Base-by-base conservation (phyloP, 2,113 vertebrate genomes). In the Callaeas wilsoni region DNA sequence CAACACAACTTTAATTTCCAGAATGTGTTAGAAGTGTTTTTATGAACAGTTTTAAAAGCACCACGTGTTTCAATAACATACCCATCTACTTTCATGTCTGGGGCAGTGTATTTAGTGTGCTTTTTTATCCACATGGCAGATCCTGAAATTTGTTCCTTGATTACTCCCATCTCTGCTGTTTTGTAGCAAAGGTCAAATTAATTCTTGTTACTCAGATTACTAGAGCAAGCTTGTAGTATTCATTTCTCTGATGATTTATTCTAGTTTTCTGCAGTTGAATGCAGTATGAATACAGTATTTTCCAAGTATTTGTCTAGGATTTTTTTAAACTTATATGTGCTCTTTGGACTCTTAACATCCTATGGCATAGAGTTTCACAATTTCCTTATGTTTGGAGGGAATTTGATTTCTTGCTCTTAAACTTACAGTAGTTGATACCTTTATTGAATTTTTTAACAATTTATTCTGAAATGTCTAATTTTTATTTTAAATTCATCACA, bases 401-500 rank as follows among this genome's bases (percentile, higher is more conserved):
- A 41, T 50, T 56, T 87, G 13, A 20, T 77, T 65, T 78, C 11
- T 47, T 80, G 6, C 32, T 78, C 3, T 75, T 53, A 69, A 69
- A n/a, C 21, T 59, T 75, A 33, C 1, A 29, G 10, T n/a, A 26
- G n/a, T 18, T 63, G 50, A 46, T 78, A 50, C 3, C 4, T 93
- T 53, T 55, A 62, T 15, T 79, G 30, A 3, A 16, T 74, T 59
- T 63, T 79, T 59, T 2, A 33, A 44, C 0, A 0, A 4, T 81
- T 74, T 81, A 46, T 65, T 84, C 20, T 70, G 46, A 82, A 87
- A 37, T 47, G 4, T 49, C 1, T 27, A 13, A 7, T 35, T 80
- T 37, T 10, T n/a, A 16, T 39, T 56, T 84, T 79, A 29, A 75
- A 41, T 78, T 93, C 4, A 21, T 55, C 12, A 7, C 12, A 2